Percentiles rank a stretch among this genome's conserved stretches.
phyloP scores from a whole-genome alignment of 2,113 vertebrate genomes.

The Scartelaos histophorus region DNA sequence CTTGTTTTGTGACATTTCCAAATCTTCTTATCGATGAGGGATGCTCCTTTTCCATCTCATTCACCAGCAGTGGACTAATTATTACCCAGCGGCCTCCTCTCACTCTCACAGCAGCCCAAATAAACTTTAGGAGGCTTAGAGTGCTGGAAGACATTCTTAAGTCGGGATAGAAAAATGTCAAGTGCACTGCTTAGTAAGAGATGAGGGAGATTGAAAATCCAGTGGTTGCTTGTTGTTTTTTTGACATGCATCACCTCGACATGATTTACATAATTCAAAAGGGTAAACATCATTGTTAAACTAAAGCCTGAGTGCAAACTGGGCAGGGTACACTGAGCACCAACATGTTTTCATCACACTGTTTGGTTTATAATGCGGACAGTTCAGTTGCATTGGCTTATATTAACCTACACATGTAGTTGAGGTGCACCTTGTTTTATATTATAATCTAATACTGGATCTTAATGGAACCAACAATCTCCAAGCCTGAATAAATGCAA shows the following conservation, averaged over 20 bases:
- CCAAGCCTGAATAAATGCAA: neutral
- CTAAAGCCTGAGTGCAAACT: slow-evolving; percentile 24
- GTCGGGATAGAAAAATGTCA: slow-evolving; percentile 60
- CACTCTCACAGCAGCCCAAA: slow-evolving; percentile 25
- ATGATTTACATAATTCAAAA: slow-evolving; percentile 67
- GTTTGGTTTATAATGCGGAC: neutral
- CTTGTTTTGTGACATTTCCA: slow-evolving; percentile 28
- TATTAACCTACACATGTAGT: too few relatives aligned
- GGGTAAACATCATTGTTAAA: slow-evolving; percentile 53
- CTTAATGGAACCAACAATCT: neutral
- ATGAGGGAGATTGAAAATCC: slow-evolving; percentile 47
- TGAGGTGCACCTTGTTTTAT: too few relatives aligned
- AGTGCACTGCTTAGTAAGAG: slow-evolving; percentile 44
- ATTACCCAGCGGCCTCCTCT: slow-evolving; percentile 29
- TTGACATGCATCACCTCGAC: slow-evolving; percentile 50
- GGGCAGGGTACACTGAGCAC: neutral
- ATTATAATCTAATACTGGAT: neutral
- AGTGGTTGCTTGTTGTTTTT: slow-evolving; percentile 43
- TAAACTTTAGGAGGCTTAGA: slow-evolving; percentile 36
- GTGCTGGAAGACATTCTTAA: slow-evolving; percentile 43
- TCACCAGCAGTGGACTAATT: slow-evolving; percentile 47
- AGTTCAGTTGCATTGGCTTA: neutral
- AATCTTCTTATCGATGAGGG: slow-evolving; percentile 37
- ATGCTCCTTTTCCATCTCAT: slow-evolving; percentile 37
- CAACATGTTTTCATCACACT: neutral